These are phyloP conservation scores for Drosophila histrio DNA, from an alignment of 2,888 invertebrate species.

Conservation along the genomic window DNA sequence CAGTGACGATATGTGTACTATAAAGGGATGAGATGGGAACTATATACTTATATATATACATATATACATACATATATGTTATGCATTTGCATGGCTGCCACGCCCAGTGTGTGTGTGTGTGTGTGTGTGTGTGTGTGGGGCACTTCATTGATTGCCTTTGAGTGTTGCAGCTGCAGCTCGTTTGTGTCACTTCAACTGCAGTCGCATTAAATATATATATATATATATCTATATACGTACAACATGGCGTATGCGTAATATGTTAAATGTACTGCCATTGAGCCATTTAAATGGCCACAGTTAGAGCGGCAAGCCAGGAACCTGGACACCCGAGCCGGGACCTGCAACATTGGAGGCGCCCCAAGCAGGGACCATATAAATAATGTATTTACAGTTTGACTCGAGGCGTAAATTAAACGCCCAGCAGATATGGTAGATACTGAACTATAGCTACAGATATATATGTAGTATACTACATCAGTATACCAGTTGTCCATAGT, in stretches of 20 bases:
- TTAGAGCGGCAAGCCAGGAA: neutral
- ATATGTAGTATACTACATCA: slow-evolving; percentile 16
- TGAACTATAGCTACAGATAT: slow-evolving; percentile 1
- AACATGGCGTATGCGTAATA: slow-evolving; percentile 63
- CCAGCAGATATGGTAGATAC: slow-evolving; percentile 15
- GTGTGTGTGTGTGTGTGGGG: slow-evolving; percentile 7
- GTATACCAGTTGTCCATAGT: slow-evolving; percentile 10
- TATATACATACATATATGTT: neutral
- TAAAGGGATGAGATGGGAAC: slow-evolving; percentile 14
- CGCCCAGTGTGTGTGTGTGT: slow-evolving; percentile 28
- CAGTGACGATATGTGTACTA: slow-evolving; percentile 24
- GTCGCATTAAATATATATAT: slow-evolving; percentile 53
- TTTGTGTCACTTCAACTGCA: slow-evolving; percentile 51
- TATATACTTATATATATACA: neutral
- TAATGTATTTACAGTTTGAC: slow-evolving; percentile 61
- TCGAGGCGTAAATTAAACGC: slow-evolving; percentile 67
- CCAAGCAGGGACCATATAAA: slow-evolving; percentile 36
- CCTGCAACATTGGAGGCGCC: neutral
- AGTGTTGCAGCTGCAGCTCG: slow-evolving; percentile 46
- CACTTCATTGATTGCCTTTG: slow-evolving; percentile 74
- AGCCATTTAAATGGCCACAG: slow-evolving; percentile 40
- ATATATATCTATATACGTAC: neutral
- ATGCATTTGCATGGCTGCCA: slow-evolving; percentile 45
- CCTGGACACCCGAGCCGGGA: slow-evolving; percentile 14
- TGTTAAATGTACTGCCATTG: slow-evolving; percentile 49